Evolutionary conservation across 1,140 invertebrate genomes (phyloP).

Genomic region (Aphaenogaster floridana): DNA sequence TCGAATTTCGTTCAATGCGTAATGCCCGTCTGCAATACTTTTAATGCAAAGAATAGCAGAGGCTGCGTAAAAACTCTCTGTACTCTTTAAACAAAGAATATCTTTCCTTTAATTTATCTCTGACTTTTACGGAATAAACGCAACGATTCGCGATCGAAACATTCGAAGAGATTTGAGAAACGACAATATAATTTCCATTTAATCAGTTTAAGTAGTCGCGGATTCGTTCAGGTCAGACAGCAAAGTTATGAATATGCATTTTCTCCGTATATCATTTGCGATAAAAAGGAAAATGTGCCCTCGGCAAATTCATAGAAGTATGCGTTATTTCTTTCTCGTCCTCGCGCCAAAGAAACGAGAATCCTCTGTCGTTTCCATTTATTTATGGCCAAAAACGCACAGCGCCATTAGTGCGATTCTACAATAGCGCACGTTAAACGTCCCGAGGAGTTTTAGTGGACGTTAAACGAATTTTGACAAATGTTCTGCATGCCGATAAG

Average conservation of each 20-base stretch:
- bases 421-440: background rate
- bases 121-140: background rate
- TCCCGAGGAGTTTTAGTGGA: background rate
- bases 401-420: slow-evolving; percentile 9
- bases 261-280: slow-evolving; percentile 1
- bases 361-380: slow-evolving; percentile 15
- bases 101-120: slow-evolving; percentile 16
- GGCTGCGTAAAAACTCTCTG: background rate
- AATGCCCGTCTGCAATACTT: background rate
- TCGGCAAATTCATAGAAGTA: slow-evolving; percentile 16
- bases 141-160: background rate
- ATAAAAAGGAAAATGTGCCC: slow-evolving; percentile 33
- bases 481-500: background rate
- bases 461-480: slow-evolving; percentile 21
- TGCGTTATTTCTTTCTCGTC: background rate
- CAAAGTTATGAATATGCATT: slow-evolving; percentile 67
- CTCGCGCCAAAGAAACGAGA: background rate
- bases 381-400: slow-evolving; percentile 8
- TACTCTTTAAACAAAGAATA: background rate
- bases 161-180: background rate
- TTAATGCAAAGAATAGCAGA: background rate
- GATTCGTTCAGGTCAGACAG: background rate
- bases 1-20: background rate
- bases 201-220: background rate
- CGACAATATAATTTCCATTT: slow-evolving; percentile 7